A percentile compares a stretch with the other conserved stretches of the same genome.
phyloP scores from a whole-genome alignment of 2,113 vertebrate species.

The pig (Sus scrofa) region DNA sequence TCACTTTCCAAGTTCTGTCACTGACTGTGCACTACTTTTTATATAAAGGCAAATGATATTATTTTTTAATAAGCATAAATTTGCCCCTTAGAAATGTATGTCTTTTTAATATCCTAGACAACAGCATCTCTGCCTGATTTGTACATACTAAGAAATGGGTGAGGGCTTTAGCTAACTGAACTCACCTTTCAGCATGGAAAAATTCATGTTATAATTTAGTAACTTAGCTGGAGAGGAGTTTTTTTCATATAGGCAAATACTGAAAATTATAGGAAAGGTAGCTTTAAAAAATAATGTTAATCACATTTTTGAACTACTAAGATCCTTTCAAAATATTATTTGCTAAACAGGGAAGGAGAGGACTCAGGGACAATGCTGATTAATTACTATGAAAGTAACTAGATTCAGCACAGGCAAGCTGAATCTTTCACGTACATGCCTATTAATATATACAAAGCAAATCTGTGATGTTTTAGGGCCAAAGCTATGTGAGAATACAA shows the following conservation, averaged over 20 bases:
- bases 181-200: slow-evolving; percentile 29
- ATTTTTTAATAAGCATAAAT: not conserved
- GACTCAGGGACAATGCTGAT: not conserved
- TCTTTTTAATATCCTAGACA: not conserved
- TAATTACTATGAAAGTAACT: not conserved
- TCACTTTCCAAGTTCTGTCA: not conserved
- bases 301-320: slow-evolving; percentile 47
- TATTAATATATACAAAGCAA: not conserved
- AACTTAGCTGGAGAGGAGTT: not conserved
- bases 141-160: not conserved
- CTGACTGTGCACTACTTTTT: not conserved
- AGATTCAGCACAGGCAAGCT: not conserved
- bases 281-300: slow-evolving; percentile 51
- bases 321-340: not conserved
- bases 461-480: not conserved
- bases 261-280: slow-evolving; percentile 43
- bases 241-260: slow-evolving; percentile 2
- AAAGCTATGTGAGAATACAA: not conserved
- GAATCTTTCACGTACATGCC: not conserved
- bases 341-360: not conserved
- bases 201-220: slow-evolving; percentile 16
- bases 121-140: not conserved
- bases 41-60: slow-evolving; percentile 6
- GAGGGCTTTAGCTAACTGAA: not conserved
- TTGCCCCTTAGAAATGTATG: not conserved